Evolutionary conservation across 1,140 invertebrate genomes (phyloP).

Genomic region (Streblospio benedicti): DNA sequence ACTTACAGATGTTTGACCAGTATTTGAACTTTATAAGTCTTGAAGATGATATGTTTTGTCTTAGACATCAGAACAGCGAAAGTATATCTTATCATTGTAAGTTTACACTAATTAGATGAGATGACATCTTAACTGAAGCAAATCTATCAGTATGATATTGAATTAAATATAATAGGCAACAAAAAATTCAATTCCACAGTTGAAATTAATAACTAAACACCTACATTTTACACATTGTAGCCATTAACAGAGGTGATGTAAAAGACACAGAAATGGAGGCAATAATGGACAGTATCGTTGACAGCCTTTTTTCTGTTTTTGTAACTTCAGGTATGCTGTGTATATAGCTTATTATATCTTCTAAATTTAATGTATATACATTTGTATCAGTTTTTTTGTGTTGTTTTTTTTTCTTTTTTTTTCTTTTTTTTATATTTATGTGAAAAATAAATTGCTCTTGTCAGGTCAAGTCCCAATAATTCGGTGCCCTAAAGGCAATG

Average conservation of each 20-base stretch:
- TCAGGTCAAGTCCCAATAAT: constrained; percentile 88
- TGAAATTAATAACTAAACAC: too few species aligned
- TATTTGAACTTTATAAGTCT: constrained; percentile 97
- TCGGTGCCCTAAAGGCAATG: constrained; percentile 86
- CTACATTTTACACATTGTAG: too few species aligned
- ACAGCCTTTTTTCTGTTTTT: constrained; percentile 94
- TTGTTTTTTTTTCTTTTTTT: not conserved
- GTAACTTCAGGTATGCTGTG: constrained; percentile 69
- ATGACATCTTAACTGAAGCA: constrained; percentile 1
- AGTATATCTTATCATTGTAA: constrained; percentile 84
- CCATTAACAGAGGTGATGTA: constrained; percentile 87
- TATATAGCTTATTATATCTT: constrained; percentile 1
- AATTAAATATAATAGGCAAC: too few species aligned
- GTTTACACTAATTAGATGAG: constrained; percentile 26
- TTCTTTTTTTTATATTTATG: not conserved
- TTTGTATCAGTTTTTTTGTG: not conserved
- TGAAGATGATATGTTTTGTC: constrained; percentile 94
- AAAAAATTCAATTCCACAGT: too few species aligned
- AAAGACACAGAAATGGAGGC: constrained; percentile 92
- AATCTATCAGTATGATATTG: not conserved
- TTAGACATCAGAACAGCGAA: constrained; percentile 85
- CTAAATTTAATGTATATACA: constrained; percentile 10
- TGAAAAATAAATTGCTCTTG: constrained; percentile 19
- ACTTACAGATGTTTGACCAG: constrained; percentile 53
- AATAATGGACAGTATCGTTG: constrained; percentile 89